Percentiles rank a stretch among this genome's conserved stretches.
Evolutionary conservation across 2,888 invertebrate genomes (phyloP).

Genomic region (Oasisia sp.): DNA sequence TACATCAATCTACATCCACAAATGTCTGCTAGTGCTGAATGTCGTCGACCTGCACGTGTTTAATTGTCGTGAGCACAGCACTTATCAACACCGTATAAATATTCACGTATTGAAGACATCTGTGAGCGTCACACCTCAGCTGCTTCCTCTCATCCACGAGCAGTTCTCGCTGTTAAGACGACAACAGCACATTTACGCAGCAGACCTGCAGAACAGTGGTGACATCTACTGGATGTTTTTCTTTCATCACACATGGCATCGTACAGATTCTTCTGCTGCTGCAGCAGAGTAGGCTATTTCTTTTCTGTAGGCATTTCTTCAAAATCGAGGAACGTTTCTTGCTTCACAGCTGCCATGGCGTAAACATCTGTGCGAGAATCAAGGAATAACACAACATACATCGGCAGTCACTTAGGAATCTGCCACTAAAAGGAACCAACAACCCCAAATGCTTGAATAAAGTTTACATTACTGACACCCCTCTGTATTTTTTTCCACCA

Average conservation of each 20-base stretch:
- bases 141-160: neutral
- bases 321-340: conserved; percentile 92
- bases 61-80: neutral
- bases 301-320: conserved; percentile 74
- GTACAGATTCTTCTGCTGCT: neutral
- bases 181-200: neutral
- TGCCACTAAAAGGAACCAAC: neutral
- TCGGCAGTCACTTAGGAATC: conserved; percentile 66
- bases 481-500: too few relatives aligned
- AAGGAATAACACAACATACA: conserved; percentile 78
- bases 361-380: conserved; percentile 48
- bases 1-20: neutral
- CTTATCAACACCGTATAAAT: neutral
- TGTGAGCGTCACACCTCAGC: neutral
- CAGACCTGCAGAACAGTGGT: neutral
- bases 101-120: neutral
- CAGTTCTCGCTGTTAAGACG: neutral
- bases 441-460: too few relatives aligned
- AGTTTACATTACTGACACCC: too few relatives aligned
- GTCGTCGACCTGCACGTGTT: neutral
- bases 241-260: neutral
- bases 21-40: neutral
- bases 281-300: conserved; percentile 29
- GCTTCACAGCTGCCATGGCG: conserved; percentile 76
- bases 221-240: neutral